A percentile compares a stretch with the other conserved stretches of the same genome.
These are phyloP conservation scores for Luffia ferchaultella DNA, from an alignment of 2,888 invertebrate genomes.

Conservation along the genomic window DNA sequence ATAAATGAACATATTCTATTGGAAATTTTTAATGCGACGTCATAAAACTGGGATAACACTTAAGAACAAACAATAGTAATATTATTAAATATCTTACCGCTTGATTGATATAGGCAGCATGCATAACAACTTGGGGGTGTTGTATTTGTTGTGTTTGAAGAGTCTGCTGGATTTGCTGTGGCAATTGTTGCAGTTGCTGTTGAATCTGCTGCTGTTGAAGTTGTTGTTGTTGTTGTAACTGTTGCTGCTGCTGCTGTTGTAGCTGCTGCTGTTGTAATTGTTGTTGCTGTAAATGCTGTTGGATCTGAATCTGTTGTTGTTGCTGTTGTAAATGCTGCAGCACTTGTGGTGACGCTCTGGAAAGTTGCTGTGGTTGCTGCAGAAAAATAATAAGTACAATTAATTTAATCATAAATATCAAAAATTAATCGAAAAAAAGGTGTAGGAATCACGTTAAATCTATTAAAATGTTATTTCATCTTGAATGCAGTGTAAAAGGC, in stretches of 20 bases:
- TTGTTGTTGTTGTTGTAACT: conserved; percentile 30
- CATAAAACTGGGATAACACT: neutral
- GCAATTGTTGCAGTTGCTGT: conserved; percentile 19
- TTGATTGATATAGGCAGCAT: conserved; percentile 53
- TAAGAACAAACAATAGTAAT: neutral
- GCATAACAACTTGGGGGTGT: conserved; percentile 54
- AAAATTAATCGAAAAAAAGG: too few relatives aligned
- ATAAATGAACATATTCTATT: too few relatives aligned
- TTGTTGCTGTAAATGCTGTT: conserved; percentile 27
- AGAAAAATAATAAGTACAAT: conserved; percentile 4
- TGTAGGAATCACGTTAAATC: too few relatives aligned
- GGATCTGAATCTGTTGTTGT: conserved; percentile 28
- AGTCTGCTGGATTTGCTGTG: conserved; percentile 22
- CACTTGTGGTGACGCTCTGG: conserved; percentile 20
- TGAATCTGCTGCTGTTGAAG: conserved; percentile 25
- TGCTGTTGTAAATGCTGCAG: conserved; percentile 31
- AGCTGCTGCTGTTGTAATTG: conserved; percentile 32
- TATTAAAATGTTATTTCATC: too few relatives aligned
- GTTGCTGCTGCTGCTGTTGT: conserved; percentile 26
- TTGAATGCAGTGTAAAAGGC: too few relatives aligned
- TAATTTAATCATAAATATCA: too few relatives aligned
- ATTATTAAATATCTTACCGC: conserved; percentile 25
- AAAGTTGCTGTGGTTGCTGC: conserved; percentile 14
- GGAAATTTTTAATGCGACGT: neutral
- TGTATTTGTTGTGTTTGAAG: conserved; percentile 24